Evolutionary conservation across 2,888 invertebrate species (phyloP).

Genomic region (Leuctra nigra): DNA sequence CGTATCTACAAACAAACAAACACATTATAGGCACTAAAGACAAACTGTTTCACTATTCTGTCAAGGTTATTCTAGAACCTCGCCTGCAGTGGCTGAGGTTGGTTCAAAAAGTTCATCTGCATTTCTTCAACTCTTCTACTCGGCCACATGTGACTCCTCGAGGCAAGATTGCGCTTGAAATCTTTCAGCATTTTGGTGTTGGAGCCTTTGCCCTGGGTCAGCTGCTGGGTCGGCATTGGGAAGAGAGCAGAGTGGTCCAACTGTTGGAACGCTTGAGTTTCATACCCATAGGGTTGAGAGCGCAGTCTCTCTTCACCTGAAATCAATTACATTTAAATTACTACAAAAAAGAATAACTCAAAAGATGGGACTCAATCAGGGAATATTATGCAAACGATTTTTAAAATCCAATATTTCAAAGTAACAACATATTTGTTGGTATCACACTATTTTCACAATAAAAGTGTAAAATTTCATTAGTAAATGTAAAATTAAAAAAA

Average conservation of each 20-base stretch:
- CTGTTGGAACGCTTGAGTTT: slow-evolving; percentile 8
- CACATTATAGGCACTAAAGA: too few species aligned
- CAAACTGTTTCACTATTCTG: not conserved
- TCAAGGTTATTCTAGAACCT: not conserved
- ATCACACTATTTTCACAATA: too few species aligned
- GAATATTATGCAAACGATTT: too few species aligned
- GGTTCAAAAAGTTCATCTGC: slow-evolving; percentile 8
- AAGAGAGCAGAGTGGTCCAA: slow-evolving; percentile 6
- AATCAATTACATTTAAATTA: not conserved
- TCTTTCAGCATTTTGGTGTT: slow-evolving; percentile 11
- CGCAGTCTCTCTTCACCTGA: not conserved
- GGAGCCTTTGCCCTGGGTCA: not conserved
- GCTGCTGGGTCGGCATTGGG: not conserved
- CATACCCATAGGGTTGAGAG: slow-evolving; percentile 10
- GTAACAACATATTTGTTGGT: too few species aligned
- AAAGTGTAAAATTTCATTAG: too few species aligned
- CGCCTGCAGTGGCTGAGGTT: not conserved
- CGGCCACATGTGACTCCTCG: not conserved
- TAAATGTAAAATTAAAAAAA: too few species aligned
- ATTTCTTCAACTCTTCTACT: slow-evolving; percentile 8
- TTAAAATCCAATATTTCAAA: too few species aligned
- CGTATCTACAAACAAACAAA: not conserved
- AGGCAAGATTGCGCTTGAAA: not conserved
- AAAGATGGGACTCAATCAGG: too few species aligned
- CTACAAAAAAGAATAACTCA: too few species aligned